These are phyloP conservation scores for Drosophila mauritiana DNA, from an alignment of 1,140 invertebrate genomes.

Conservation along the genomic window DNA sequence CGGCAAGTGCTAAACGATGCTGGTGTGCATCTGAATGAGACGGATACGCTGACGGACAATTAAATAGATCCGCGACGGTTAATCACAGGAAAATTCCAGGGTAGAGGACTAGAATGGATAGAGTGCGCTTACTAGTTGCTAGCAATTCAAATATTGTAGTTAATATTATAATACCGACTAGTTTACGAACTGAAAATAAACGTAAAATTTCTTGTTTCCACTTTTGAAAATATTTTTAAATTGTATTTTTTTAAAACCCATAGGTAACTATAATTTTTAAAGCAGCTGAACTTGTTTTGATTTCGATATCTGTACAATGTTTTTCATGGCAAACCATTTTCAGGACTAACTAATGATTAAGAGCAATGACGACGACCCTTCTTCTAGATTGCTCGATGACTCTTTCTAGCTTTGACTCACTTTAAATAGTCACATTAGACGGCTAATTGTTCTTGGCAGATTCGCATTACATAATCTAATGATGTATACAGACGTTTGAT, in stretches of 20 bases:
- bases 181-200: no score
- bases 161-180: no score
- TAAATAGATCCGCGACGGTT: constrained; percentile 22
- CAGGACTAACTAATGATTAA: no score
- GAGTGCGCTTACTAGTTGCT: background rate
- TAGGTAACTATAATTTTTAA: no score
- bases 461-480: constrained; percentile 10
- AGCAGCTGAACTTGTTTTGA: no score
- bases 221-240: no score
- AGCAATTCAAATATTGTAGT: no score
- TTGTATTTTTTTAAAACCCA: no score
- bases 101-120: background rate
- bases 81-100: background rate
- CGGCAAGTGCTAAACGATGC: constrained; percentile 54
- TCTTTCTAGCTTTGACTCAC: background rate
- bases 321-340: no score
- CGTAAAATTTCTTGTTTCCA: no score
- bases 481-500: background rate
- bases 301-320: no score
- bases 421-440: background rate
- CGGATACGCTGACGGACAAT: constrained; percentile 23
- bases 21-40: constrained; percentile 57
- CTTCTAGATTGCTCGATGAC: background rate
- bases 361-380: no score
- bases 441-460: background rate